phyloP scores from a whole-genome alignment of 1,140 invertebrate species.

The Akabosia matsudoensis region DNA sequence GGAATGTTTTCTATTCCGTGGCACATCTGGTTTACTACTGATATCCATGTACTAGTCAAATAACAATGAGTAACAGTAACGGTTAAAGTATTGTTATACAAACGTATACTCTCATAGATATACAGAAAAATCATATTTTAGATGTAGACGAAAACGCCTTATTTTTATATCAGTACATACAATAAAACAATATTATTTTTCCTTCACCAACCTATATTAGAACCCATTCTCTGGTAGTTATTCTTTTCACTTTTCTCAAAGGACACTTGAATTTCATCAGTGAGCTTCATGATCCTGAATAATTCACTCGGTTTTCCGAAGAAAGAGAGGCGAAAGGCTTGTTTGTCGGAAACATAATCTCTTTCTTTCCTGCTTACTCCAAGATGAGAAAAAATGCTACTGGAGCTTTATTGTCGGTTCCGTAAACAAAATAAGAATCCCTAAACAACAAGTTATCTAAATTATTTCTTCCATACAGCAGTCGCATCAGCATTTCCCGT shows the following conservation, averaged over 20 bases:
- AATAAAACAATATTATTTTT: background rate
- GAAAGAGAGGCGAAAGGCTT: background rate
- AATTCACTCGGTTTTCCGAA: constrained; percentile 40
- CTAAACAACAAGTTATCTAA: background rate
- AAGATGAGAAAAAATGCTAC: too few relatives aligned
- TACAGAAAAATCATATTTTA: too few relatives aligned
- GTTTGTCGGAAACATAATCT: background rate
- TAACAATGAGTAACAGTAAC: constrained; percentile 18
- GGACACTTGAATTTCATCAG: constrained; percentile 48
- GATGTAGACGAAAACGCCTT: too few relatives aligned
- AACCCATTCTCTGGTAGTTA: constrained; percentile 22
- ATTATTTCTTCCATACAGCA: background rate
- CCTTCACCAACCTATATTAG: background rate
- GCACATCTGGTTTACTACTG: constrained; percentile 14
- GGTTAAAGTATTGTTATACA: too few relatives aligned
- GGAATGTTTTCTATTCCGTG: background rate
- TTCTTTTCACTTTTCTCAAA: constrained; percentile 31
- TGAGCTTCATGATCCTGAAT: constrained; percentile 47
- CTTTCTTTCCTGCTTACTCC: too few relatives aligned
- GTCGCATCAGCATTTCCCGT: background rate
- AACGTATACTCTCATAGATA: background rate
- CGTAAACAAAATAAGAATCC: background rate
- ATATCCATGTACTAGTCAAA: background rate
- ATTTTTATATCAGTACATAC: background rate
- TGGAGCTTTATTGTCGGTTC: too few relatives aligned